Evolutionary conservation across 2,888 invertebrate species (phyloP), one percentile per base, ranked within the genome.

Genomic region (Tubulanus polymorphus): DNA sequence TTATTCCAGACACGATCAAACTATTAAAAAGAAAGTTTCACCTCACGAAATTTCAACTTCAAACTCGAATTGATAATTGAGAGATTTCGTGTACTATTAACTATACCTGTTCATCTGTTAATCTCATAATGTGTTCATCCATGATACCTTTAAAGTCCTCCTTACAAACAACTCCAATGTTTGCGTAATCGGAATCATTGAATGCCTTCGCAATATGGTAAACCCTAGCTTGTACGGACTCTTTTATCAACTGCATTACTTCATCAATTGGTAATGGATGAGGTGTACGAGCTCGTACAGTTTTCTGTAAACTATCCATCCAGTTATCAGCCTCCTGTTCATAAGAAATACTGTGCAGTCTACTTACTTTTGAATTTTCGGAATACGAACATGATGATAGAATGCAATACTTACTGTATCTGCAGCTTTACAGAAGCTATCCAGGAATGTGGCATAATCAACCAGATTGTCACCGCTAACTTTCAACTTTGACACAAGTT

Each of bases 81-180:
- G 2, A n/a, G 37, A 37, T 37, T n/a, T 45, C 10, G 10, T 45
- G 8, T 18, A 29, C 30, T 10, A 1, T 18, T 32, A 32, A 32
- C 23, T 48, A 5, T 55, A 75, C 76, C 72, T 74, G 74, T 27
- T 74, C 73, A 62, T 71, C 70, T 28, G 65, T 66, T 27, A 75
- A 55, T 45, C 71, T 59, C 51, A 75, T 63, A 28, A 66, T 53
- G 37, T 66, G 61, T 41, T 69, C 69, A 51, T 66, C 62, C 15
- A 76, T 49, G 5, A 74, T 57, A 23, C 30, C 32, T 15, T 52
- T 52, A 58, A 68, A 68, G 50, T 67, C 64, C 3, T 63, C 62
- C 23, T 70, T 63, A 15, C 74, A 62, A 2, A 73, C 69, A 1
- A 75, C 76, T 8, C 68, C 66, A 20, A 75, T 69, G 52, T 67